Evolutionary conservation across 2,113 vertebrate species (phyloP), one percentile per base, ranked within the genome.

Genomic region (Scomber scombrus): DNA sequence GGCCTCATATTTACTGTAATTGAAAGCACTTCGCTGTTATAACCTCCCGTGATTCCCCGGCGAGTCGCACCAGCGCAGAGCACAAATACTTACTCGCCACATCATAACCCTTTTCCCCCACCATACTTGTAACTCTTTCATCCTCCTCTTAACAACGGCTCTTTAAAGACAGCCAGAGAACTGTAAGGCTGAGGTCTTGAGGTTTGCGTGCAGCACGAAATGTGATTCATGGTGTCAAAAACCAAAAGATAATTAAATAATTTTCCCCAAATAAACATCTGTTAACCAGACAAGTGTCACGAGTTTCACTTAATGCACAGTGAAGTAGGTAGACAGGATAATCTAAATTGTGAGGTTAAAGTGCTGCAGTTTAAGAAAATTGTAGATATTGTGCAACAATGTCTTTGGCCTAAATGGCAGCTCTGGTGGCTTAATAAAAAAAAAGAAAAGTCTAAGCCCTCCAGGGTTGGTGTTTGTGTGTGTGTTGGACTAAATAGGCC

Each of bases 281-380:
- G 77, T 60, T 26, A 63, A 63, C 29, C 85, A 91, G 85, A 71
- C 74, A 82, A 84, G 73, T 83, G 58, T 67, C 67, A 65, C 29
- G 7, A 73, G 68, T 71, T 70, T 71, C 55, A 19, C 60, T 79
- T 63, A 70, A 74, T 70, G 19, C n/a, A 2, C 60, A 31, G 0
- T 57, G 45, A 81, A 74, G 77, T 68, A 55, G 47, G 75, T 74
- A 70, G 55, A 64, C 75, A 57, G 71, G 68, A 83, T 40, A 66
- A 81, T 81, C 16, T 56, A 50, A 50, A 86, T 47, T 63, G 55
- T 34, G 70, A 70, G 82, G 63, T 71, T 64, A 61, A 84, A 82
- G 68, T 77, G 54, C 80, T 57, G 45, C 62, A 60, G 12, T 46
- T 40, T 70, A 7, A 40, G 34, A 7, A 40, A 40, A 40, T 26